These are phyloP conservation scores for Rallus crepitans DNA, from an alignment of 2,797 vertebrate species.

Conservation along the genomic window DNA sequence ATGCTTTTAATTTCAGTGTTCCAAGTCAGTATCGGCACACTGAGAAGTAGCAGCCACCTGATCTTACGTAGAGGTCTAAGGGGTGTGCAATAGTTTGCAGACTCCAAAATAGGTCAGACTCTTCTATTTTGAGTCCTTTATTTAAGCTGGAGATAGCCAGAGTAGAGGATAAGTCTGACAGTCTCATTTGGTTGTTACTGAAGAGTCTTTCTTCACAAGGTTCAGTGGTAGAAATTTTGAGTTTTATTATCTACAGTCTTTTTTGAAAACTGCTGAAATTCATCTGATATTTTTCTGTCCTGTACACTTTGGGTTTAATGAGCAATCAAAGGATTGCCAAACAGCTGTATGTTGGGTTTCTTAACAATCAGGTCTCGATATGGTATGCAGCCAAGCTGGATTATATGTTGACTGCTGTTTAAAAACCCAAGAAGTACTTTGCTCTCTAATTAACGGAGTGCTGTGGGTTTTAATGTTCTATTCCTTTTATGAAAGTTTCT, in stretches of 20 bases:
- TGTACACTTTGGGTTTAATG: constrained; percentile 15
- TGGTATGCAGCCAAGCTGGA: background rate
- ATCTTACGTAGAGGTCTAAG: background rate
- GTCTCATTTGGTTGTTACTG: constrained; percentile 7
- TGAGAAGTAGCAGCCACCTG: background rate
- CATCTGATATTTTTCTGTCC: constrained; percentile 25
- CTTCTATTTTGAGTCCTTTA: background rate
- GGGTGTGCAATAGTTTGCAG: constrained; percentile 18
- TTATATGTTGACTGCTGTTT: constrained; percentile 55
- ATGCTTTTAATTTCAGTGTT: background rate
- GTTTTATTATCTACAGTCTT: background rate
- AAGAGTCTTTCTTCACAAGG: background rate
- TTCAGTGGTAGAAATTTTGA: constrained; percentile 13
- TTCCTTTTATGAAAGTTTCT: constrained; percentile 71
- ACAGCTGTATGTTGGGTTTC: background rate
- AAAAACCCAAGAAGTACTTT: constrained; percentile 57
- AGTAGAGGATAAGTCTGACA: background rate
- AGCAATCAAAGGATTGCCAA: constrained; percentile 26
- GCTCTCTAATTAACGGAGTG: constrained; percentile 58
- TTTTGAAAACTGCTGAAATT: constrained; percentile 1
- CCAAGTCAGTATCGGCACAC: background rate
- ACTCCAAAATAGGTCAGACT: background rate
- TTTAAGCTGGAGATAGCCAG: background rate
- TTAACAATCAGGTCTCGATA: constrained; percentile 29
- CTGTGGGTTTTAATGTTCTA: constrained; percentile 50